Conservation (phyloP, 2,888 invertebrate species). For the Drosophila subquinaria region DNA sequence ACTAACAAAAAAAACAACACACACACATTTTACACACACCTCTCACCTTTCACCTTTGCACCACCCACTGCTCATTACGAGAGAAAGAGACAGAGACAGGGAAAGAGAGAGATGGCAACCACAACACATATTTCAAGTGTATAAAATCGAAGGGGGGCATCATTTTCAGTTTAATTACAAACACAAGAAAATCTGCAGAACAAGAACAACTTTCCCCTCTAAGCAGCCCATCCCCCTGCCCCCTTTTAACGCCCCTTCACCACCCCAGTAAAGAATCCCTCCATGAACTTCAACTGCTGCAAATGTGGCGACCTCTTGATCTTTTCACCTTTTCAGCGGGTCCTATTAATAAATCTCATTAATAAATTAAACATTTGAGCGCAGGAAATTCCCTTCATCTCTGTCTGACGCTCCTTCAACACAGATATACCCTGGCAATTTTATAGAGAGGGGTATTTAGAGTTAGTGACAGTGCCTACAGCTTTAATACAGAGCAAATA, state of each 20-base stretch:
- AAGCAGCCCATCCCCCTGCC: neutral
- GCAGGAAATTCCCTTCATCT: conserved; percentile 50
- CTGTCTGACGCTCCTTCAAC: conserved; percentile 19
- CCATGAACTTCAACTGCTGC: neutral
- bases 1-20: neutral
- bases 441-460: neutral
- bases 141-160: conserved; percentile 63
- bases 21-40: conserved; percentile 7
- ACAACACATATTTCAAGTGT: conserved; percentile 39
- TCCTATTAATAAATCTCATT: conserved; percentile 80
- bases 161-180: conserved; percentile 74
- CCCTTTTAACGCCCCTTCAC: no score
- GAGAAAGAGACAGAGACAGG: no score
- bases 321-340: conserved; percentile 42
- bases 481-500: no score
- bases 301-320: conserved; percentile 28
- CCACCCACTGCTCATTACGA: neutral
- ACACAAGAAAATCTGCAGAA: conserved; percentile 34
- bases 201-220: neutral
- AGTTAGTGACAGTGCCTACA: neutral
- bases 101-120: neutral
- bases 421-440: neutral
- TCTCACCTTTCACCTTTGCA: neutral
- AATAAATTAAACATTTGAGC: conserved; percentile 77
- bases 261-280: no score